A percentile compares a stretch with the other conserved stretches of the same genome.
These are phyloP conservation scores for Brachionus rubens DNA, from an alignment of 1,140 invertebrate genomes.

Conservation along the genomic window DNA sequence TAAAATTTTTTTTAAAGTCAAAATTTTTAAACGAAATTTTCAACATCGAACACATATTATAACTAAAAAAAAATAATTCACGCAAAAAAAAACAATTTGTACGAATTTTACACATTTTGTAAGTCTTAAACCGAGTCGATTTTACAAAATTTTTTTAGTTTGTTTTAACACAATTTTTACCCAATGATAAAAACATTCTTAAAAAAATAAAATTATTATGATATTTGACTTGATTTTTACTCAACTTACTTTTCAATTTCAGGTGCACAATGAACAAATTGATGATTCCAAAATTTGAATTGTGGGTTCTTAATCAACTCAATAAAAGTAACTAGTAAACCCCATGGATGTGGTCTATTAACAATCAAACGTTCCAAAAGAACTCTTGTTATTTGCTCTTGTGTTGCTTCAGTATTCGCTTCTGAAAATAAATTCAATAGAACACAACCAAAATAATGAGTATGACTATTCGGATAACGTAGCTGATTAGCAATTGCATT, in stretches of 20 bases:
- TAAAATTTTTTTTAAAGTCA: too few species aligned
- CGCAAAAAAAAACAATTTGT: too few species aligned
- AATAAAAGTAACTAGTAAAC: slow-evolving; percentile 94
- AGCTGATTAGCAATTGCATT: slow-evolving; percentile 98
- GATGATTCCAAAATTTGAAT: slow-evolving; percentile 99
- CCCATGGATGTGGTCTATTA: slow-evolving; percentile 98
- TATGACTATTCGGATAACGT: slow-evolving; percentile 97
- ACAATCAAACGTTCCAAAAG: slow-evolving; percentile 92
- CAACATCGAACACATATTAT: too few species aligned
- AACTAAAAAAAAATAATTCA: too few species aligned
- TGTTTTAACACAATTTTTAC: slow-evolving; percentile 45
- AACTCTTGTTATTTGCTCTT: slow-evolving; percentile 76
- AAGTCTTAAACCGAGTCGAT: not conserved
- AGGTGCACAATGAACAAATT: slow-evolving; percentile 96
- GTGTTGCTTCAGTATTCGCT: slow-evolving; percentile 92
- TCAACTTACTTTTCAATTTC: slow-evolving; percentile 89
- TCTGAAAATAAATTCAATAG: slow-evolving; percentile 95
- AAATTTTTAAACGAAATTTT: too few species aligned
- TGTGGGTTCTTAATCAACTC: slow-evolving; percentile 96
- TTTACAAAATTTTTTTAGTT: slow-evolving; percentile 12
- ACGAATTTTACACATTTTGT: too few species aligned
- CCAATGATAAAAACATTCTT: slow-evolving; percentile 42
- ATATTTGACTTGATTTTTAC: not conserved
- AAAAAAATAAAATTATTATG: not conserved
- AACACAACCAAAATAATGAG: slow-evolving; percentile 97